Conservation (phyloP, 2,113 vertebrate species). For the Macquaria australasica region DNA sequence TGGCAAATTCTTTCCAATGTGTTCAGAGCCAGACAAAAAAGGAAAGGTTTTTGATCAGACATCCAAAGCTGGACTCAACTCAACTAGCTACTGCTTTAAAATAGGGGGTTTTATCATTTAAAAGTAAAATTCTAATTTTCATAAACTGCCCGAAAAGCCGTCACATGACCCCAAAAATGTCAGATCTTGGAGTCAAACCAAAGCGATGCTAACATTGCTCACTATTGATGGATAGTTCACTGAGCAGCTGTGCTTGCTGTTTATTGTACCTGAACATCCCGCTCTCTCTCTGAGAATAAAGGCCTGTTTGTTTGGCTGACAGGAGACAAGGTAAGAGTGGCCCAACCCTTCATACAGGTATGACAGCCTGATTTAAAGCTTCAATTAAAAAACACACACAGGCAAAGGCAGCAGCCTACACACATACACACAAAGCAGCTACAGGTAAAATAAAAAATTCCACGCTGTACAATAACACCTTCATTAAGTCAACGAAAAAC, state of each 20-base stretch:
- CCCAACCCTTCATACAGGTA: constrained; percentile 48
- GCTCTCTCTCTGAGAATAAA: constrained; percentile 51
- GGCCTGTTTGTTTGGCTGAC: constrained; percentile 60
- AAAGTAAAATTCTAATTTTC: not conserved
- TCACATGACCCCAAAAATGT: not conserved
- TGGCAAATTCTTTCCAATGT: not conserved
- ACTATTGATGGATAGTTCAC: not conserved
- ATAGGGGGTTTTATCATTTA: not conserved
- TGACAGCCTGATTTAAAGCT: constrained; percentile 69
- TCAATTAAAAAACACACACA: constrained; percentile 52
- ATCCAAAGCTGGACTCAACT: not conserved
- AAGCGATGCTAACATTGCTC: not conserved
- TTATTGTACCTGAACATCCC: constrained; percentile 4
- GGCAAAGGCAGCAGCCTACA: not conserved
- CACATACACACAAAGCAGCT: constrained; percentile 27
- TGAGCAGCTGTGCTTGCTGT: not conserved
- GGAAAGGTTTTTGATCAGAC: not conserved
- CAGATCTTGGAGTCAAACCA: not conserved
- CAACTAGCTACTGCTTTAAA: not conserved
- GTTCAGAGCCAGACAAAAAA: not conserved
- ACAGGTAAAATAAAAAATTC: constrained; percentile 21
- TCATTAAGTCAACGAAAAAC: constrained; percentile 19
- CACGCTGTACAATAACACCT: constrained; percentile 18
- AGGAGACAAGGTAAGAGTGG: constrained; percentile 34
- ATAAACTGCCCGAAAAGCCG: not conserved